These are phyloP conservation scores for Xestia xanthographa DNA, from an alignment of 2,888 invertebrate species.

Conservation along the genomic window DNA sequence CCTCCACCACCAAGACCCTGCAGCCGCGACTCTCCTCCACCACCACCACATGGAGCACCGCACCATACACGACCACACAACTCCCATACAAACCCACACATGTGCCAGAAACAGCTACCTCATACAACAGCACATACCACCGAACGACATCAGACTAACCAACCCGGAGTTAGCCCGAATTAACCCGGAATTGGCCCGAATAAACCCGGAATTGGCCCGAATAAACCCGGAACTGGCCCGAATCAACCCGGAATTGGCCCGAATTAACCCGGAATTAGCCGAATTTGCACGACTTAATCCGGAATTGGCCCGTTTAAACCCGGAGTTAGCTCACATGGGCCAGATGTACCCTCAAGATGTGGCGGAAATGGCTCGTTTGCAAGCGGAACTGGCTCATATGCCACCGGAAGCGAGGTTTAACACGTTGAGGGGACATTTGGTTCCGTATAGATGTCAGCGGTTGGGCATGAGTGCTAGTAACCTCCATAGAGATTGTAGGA, in stretches of 20 bases:
- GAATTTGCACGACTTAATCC: conserved; percentile 68
- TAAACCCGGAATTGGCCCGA: conserved; percentile 73
- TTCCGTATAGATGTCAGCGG: conserved; percentile 84
- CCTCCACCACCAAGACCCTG: conserved; percentile 85
- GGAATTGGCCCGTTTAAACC: conserved; percentile 72
- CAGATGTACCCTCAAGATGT: conserved; percentile 74
- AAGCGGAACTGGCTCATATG: conserved; percentile 62
- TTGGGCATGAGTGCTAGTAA: conserved; percentile 84
- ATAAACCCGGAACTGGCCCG: conserved; percentile 69
- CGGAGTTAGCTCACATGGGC: conserved; percentile 74
- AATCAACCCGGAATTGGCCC: conserved; percentile 12
- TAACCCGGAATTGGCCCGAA: conserved; percentile 68
- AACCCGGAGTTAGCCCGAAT: conserved; percentile 56
- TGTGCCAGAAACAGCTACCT: conserved; percentile 80
- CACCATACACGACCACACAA: conserved; percentile 74
- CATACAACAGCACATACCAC: conserved; percentile 70
- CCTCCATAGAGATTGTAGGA: conserved; percentile 82
- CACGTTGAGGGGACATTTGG: conserved; percentile 86
- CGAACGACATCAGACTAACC: conserved; percentile 52
- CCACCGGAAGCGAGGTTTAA: conserved; percentile 77
- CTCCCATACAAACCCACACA: conserved; percentile 76
- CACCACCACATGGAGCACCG: conserved; percentile 85
- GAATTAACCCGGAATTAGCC: conserved; percentile 70
- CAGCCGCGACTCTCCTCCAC: conserved; percentile 85
- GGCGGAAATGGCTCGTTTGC: conserved; percentile 69